Conservation (phyloP, 2,797 vertebrate genomes). For the Cercopithecus neglectus region DNA sequence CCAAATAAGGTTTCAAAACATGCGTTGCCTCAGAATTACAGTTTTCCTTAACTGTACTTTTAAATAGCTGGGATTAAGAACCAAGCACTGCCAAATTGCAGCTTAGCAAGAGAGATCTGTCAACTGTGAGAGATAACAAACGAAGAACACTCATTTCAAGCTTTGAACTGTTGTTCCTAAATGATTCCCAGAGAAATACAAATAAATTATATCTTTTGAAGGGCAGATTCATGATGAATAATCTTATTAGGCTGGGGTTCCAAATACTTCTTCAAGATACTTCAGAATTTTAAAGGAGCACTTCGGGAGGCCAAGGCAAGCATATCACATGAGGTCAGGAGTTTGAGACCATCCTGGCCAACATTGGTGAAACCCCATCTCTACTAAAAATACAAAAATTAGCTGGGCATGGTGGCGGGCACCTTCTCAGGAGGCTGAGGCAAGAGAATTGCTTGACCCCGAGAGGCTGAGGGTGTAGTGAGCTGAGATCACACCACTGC, state of each 20-base stretch:
- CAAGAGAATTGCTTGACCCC: too few species aligned
- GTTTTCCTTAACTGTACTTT: constrained; percentile 18
- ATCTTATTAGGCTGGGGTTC: background rate
- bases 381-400: too few species aligned
- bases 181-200: background rate
- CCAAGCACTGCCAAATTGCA: background rate
- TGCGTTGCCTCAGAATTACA: background rate
- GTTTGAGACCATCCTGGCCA: too few species aligned
- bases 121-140: constrained; percentile 30
- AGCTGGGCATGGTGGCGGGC: fast-evolving
- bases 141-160: background rate
- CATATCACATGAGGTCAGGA: too few species aligned
- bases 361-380: too few species aligned
- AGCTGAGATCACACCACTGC: too few species aligned
- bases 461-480: too few species aligned
- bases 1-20: constrained; percentile 16
- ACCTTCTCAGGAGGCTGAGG: too few species aligned
- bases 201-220: constrained; percentile 31
- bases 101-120: constrained; percentile 28
- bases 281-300: background rate
- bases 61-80: background rate
- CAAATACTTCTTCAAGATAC: background rate
- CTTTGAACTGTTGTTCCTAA: constrained; percentile 33
- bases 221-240: background rate
- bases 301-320: too few species aligned